Conservation (phyloP, 2,888 invertebrate species). For the Biston stratarius region DNA sequence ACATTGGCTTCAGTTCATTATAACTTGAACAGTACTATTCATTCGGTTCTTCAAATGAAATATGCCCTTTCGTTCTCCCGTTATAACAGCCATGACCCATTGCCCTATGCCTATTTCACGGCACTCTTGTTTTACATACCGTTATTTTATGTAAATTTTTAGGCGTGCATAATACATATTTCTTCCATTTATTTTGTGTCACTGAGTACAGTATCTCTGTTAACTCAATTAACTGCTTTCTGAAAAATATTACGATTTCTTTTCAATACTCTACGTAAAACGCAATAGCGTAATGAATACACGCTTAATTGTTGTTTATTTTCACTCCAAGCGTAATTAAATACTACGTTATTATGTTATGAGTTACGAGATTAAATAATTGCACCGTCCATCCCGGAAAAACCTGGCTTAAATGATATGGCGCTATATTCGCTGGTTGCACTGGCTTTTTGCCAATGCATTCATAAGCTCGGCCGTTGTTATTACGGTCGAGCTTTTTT, state of each 20-base stretch:
- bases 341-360: too few species aligned
- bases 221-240: slow-evolving; percentile 12
- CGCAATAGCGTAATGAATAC: not conserved
- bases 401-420: slow-evolving; percentile 52
- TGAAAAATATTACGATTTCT: slow-evolving; percentile 1
- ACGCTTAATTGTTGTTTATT: slow-evolving; percentile 11
- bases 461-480: slow-evolving; percentile 36
- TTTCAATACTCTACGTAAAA: not conserved
- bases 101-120: slow-evolving; percentile 50
- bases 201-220: not conserved
- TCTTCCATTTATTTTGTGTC: slow-evolving; percentile 22
- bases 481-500: slow-evolving; percentile 19
- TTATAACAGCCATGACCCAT: slow-evolving; percentile 51
- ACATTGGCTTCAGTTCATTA: slow-evolving; percentile 43
- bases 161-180: slow-evolving; percentile 49
- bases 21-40: slow-evolving; percentile 38
- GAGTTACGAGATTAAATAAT: slow-evolving; percentile 15
- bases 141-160: slow-evolving; percentile 60
- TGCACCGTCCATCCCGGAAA: slow-evolving; percentile 41
- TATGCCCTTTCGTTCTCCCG: slow-evolving; percentile 48
- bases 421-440: slow-evolving; percentile 50
- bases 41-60: slow-evolving; percentile 36
- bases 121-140: slow-evolving; percentile 48
- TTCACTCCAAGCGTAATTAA: slow-evolving; percentile 9
- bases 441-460: slow-evolving; percentile 62